Percentiles rank a stretch among this genome's conserved stretches.
These are phyloP conservation scores for Leucopsar rothschildi DNA, from an alignment of 2,113 vertebrate genomes.

Conservation along the genomic window DNA sequence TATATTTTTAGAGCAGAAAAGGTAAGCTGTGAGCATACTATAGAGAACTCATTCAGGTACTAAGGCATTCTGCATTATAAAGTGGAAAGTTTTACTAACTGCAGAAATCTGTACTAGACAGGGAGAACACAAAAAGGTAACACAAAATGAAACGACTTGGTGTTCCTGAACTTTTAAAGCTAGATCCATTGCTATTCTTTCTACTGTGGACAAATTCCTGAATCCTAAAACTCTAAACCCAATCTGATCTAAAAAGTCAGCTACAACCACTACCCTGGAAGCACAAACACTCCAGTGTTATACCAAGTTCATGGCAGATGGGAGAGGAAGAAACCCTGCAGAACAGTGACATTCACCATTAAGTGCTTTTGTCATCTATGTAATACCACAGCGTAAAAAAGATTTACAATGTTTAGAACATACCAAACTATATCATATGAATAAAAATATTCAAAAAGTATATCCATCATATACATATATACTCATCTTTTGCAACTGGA, in stretches of 20 bases:
- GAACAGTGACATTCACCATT: neutral
- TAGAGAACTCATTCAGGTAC: neutral
- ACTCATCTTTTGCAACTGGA: neutral
- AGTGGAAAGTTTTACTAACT: neutral
- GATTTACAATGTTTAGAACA: neutral
- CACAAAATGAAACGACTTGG: neutral
- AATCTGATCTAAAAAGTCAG: neutral
- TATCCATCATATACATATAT: neutral
- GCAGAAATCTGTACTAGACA: neutral
- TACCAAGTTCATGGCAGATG: neutral
- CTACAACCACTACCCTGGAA: neutral
- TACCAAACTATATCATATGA: neutral
- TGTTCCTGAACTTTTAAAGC: neutral
- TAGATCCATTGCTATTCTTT: neutral
- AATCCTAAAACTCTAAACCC: neutral
- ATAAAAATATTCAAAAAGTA: neutral
- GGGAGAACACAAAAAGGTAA: neutral
- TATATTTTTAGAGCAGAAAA: neutral
- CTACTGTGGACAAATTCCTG: neutral
- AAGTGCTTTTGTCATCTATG: neutral
- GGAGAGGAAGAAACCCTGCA: fast-evolving
- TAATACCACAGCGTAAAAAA: neutral
- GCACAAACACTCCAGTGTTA: neutral
- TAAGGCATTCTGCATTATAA: neutral
- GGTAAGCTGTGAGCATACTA: neutral